phyloP scores from a whole-genome alignment of 1,140 invertebrate species.

The Apis dorsata region DNA sequence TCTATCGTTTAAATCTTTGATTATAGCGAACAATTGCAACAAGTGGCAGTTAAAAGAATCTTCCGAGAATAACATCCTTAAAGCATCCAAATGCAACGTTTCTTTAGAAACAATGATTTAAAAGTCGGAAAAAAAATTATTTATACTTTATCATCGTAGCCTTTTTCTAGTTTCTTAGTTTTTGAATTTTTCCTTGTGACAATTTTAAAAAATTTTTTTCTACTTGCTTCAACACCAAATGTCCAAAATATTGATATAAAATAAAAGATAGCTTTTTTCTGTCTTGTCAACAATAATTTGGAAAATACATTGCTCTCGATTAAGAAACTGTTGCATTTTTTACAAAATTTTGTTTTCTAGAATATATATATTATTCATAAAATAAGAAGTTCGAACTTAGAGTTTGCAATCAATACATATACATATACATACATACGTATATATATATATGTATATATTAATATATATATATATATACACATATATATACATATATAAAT shows the following conservation, averaged over 20 bases:
- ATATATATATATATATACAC: conserved; percentile 1
- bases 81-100: conserved; percentile 39
- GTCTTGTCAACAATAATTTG: neutral
- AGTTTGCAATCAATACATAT: conserved; percentile 10
- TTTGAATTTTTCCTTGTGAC: neutral
- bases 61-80: conserved; percentile 46
- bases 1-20: conserved; percentile 56
- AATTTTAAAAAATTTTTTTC: neutral
- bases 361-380: neutral
- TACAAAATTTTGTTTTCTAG: neutral
- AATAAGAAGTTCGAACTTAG: conserved; percentile 9
- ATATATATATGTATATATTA: neutral
- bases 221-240: neutral
- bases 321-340: conserved; percentile 37
- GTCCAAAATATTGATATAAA: neutral
- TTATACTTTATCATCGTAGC: too few species aligned
- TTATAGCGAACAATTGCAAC: conserved; percentile 56
- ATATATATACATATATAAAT: conserved; percentile 8
- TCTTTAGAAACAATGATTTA: conserved; percentile 18
- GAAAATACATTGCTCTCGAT: conserved; percentile 9
- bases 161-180: too few species aligned
- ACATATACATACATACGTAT: neutral
- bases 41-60: conserved; percentile 62
- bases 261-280: neutral
- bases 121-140: neutral